These are phyloP conservation scores for Rhopilema esculentum DNA, from an alignment of 30 jellyfish, hydroid and myxozoan genomes.

Conservation along the genomic window DNA sequence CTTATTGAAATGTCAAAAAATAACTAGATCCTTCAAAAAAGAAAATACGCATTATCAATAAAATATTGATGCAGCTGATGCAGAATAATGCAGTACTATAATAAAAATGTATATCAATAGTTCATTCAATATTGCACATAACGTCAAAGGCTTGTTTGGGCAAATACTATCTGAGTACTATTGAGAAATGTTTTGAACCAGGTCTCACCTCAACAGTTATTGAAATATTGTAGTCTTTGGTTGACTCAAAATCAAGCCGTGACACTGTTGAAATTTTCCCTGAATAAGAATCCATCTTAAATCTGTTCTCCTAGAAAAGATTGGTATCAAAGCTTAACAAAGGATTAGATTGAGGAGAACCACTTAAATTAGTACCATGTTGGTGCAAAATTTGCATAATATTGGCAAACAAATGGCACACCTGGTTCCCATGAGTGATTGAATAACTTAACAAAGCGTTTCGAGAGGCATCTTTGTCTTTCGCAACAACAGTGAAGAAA, in stretches of 20 bases:
- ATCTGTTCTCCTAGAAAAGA: conserved; percentile 37
- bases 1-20: too few species aligned
- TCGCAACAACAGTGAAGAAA: conserved; percentile 51
- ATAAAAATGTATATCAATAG: too few species aligned
- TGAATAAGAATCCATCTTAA: conserved; percentile 40
- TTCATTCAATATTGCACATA: too few species aligned
- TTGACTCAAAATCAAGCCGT: conserved; percentile 53
- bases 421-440: conserved; percentile 48
- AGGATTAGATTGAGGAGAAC: background rate
- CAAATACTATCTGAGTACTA: too few species aligned
- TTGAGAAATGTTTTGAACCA: too few species aligned
- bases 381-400: background rate
- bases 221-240: conserved; percentile 41
- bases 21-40: too few species aligned
- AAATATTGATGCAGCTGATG: too few species aligned
- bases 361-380: too few species aligned
- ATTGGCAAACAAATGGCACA: background rate
- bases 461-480: conserved; percentile 59
- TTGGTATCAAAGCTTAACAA: background rate
- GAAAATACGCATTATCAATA: too few species aligned
- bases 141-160: too few species aligned
- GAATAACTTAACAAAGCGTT: conserved; percentile 57
- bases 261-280: conserved; percentile 47
- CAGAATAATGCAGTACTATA: too few species aligned
- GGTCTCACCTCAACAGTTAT: conserved; percentile 36